Evolutionary conservation across 2,797 vertebrate species (phyloP).

Genomic region (Simalia tracyae): DNA sequence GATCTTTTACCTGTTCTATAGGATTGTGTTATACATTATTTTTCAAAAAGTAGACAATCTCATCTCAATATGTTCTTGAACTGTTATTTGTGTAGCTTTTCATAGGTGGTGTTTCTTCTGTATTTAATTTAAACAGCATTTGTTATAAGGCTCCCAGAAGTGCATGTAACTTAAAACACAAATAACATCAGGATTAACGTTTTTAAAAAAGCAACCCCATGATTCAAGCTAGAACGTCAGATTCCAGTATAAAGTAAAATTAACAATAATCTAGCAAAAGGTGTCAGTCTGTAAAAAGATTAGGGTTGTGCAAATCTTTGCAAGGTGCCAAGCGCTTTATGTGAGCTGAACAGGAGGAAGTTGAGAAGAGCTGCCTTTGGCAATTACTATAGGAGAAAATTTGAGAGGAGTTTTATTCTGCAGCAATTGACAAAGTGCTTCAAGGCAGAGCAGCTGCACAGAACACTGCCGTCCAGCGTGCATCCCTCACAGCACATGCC

Average conservation of each 20-base stretch:
- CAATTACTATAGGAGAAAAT: neutral
- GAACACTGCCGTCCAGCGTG: neutral
- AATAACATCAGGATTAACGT: neutral
- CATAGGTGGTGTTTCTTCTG: neutral
- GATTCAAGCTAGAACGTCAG: neutral
- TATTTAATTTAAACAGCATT: neutral
- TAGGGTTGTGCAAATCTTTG: neutral
- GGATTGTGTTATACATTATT: neutral
- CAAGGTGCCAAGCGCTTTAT: neutral
- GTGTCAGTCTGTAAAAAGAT: neutral
- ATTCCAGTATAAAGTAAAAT: neutral
- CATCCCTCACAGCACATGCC: neutral
- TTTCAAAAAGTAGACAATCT: neutral
- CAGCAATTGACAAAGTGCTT: neutral
- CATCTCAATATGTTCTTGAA: conserved; percentile 10
- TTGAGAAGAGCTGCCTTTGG: neutral
- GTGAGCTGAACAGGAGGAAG: neutral
- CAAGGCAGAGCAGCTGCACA: neutral
- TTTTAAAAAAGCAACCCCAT: neutral
- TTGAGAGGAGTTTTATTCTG: neutral
- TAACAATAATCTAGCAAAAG: neutral
- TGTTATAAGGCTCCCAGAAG: neutral
- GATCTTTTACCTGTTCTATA: conserved; percentile 53
- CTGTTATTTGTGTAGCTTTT: conserved; percentile 23
- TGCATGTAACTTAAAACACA: neutral